Evolutionary conservation across 1,140 invertebrate genomes (phyloP).

Genomic region (Drosophila grimshawi): DNA sequence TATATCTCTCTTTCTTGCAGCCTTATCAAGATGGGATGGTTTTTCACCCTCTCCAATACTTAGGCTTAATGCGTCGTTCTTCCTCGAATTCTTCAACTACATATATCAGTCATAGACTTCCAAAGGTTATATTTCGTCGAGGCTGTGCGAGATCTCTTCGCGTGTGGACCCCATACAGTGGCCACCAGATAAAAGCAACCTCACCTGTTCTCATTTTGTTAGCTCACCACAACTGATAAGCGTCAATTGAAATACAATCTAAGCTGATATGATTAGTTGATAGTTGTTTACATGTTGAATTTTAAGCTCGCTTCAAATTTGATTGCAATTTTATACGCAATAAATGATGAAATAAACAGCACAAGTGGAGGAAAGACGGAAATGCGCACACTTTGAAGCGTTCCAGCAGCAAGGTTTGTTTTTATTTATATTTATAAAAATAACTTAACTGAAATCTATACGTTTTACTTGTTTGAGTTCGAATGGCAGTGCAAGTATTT

Average conservation of each 20-base stretch:
- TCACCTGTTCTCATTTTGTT: slow-evolving; percentile 11
- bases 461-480: background rate
- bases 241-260: background rate
- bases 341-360: background rate
- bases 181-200: background rate
- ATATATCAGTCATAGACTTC: slow-evolving; percentile 17
- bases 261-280: slow-evolving; percentile 4
- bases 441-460: background rate
- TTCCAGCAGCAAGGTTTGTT: background rate
- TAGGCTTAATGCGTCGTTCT: slow-evolving; percentile 15
- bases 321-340: slow-evolving; percentile 2
- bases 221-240: slow-evolving; percentile 15
- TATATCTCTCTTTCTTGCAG: background rate
- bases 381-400: background rate
- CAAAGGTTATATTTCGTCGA: slow-evolving; percentile 37
- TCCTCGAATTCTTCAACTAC: background rate
- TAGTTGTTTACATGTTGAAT: slow-evolving; percentile 22
- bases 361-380: slow-evolving; percentile 6
- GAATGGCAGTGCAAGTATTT: background rate
- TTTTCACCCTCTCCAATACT: background rate
- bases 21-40: slow-evolving; percentile 7
- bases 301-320: background rate
- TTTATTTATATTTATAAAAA: background rate
- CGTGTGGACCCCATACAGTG: slow-evolving; percentile 13
- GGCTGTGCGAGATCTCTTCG: slow-evolving; percentile 6